These are phyloP conservation scores for Cynaeus angustus DNA, from an alignment of 2,888 invertebrate genomes.

Conservation along the genomic window DNA sequence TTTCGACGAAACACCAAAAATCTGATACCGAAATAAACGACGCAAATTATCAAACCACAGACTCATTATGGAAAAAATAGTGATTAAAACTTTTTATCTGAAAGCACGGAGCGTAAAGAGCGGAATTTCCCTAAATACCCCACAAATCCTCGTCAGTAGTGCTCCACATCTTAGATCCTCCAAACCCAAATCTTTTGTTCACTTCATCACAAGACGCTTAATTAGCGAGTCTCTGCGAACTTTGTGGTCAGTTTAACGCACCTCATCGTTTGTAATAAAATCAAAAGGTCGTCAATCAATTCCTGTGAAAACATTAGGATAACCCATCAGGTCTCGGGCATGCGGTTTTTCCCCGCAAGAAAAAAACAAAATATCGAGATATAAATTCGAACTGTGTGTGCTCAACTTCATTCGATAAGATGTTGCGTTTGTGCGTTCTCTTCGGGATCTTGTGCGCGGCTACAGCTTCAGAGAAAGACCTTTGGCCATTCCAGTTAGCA, in stretches of 20 bases:
- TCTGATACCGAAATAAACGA: not conserved
- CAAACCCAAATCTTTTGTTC: too few species aligned
- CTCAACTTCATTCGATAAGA: slow-evolving; percentile 24
- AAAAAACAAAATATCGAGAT: slow-evolving; percentile 31
- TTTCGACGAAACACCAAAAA: not conserved
- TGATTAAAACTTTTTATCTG: not conserved
- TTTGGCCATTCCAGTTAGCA: slow-evolving; percentile 62
- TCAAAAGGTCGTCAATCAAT: slow-evolving; percentile 15
- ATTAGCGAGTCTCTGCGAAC: too few species aligned
- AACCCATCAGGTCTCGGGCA: slow-evolving; percentile 26
- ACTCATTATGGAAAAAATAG: slow-evolving; percentile 2
- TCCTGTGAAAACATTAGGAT: slow-evolving; percentile 31
- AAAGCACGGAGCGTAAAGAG: not conserved
- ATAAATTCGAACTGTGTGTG: slow-evolving; percentile 16
- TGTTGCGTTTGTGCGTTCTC: slow-evolving; percentile 20
- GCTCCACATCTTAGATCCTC: too few species aligned
- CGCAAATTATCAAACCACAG: not conserved
- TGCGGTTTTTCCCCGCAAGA: slow-evolving; percentile 34
- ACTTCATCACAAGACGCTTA: too few species aligned
- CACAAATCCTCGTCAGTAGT: too few species aligned
- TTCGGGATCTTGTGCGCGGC: not conserved
- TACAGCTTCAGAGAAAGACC: slow-evolving; percentile 1
- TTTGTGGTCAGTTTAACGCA: not conserved
- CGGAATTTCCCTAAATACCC: not conserved
- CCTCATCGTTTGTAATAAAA: not conserved